phyloP scores from a whole-genome alignment of 2,888 invertebrate genomes.

The Orthosia incerta region DNA sequence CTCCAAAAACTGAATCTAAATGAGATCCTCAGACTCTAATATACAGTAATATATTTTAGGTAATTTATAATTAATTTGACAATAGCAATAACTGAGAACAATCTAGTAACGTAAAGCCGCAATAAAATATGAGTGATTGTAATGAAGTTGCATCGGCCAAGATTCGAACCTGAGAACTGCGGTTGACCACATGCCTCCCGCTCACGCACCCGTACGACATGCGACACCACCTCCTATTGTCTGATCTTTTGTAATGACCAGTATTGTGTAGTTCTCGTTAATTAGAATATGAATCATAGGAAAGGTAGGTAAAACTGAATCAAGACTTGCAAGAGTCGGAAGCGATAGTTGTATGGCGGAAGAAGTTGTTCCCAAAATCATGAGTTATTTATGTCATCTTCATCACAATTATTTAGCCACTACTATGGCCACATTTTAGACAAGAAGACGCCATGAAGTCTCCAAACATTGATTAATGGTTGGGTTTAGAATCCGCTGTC shows the following conservation, averaged over 20 bases:
- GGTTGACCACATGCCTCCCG: conserved; percentile 78
- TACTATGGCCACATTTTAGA: neutral
- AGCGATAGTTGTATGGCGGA: too few species aligned
- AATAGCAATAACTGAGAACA: conserved; percentile 4
- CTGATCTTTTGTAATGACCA: conserved; percentile 37
- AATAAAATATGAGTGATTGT: conserved; percentile 59
- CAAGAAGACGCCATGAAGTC: neutral
- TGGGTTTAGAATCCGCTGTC: too few species aligned
- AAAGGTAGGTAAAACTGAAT: neutral
- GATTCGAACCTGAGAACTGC: conserved; percentile 76
- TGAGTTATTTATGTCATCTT: neutral
- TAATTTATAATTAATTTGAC: too few species aligned
- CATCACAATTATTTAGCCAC: neutral
- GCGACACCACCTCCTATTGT: conserved; percentile 66
- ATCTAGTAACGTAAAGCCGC: conserved; percentile 46
- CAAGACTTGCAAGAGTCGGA: neutral
- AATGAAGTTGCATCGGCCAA: conserved; percentile 68
- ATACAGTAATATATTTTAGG: too few species aligned
- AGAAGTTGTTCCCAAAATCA: neutral
- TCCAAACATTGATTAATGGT: too few species aligned
- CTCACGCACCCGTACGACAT: conserved; percentile 65
- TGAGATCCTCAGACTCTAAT: too few species aligned
- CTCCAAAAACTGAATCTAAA: too few species aligned
- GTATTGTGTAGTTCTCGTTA: conserved; percentile 24
- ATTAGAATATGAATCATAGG: conserved; percentile 9